Evolutionary conservation across 2,888 invertebrate species (phyloP).

Genomic region (Pollenia griseotomentosa): DNA sequence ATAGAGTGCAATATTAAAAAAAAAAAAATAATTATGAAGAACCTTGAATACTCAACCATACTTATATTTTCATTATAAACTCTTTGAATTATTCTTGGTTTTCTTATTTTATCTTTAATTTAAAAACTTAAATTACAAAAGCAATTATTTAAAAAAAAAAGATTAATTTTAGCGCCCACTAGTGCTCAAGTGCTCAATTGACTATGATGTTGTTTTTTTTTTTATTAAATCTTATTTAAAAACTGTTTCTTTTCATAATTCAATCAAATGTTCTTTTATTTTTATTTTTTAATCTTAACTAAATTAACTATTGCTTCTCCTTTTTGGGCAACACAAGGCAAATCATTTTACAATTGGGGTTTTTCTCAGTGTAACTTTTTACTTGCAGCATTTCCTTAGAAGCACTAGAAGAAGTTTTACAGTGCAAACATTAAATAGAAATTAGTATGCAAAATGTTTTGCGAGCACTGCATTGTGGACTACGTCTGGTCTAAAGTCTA

Average conservation of each 20-base stretch:
- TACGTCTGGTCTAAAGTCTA: slow-evolving; percentile 1
- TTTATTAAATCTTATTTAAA: slow-evolving; percentile 16
- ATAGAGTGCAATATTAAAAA: neutral
- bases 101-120: neutral
- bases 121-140: neutral
- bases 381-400: neutral
- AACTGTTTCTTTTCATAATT: neutral
- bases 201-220: slow-evolving; percentile 24
- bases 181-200: neutral
- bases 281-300: neutral
- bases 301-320: slow-evolving; percentile 4
- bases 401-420: neutral
- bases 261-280: slow-evolving; percentile 5
- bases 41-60: neutral
- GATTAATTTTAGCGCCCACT: slow-evolving; percentile 39
- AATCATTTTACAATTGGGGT: neutral
- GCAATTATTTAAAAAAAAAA: neutral
- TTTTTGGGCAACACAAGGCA: neutral
- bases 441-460: slow-evolving; percentile 42
- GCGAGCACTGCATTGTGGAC: neutral
- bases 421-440: neutral
- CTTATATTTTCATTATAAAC: neutral
- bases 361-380: neutral
- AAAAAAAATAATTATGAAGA: slow-evolving; percentile 9
- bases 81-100: neutral